Percentiles rank a stretch among this genome's conserved stretches.
These are phyloP conservation scores for Pterostichus niger DNA, from an alignment of 2,888 invertebrate species.

Conservation along the genomic window DNA sequence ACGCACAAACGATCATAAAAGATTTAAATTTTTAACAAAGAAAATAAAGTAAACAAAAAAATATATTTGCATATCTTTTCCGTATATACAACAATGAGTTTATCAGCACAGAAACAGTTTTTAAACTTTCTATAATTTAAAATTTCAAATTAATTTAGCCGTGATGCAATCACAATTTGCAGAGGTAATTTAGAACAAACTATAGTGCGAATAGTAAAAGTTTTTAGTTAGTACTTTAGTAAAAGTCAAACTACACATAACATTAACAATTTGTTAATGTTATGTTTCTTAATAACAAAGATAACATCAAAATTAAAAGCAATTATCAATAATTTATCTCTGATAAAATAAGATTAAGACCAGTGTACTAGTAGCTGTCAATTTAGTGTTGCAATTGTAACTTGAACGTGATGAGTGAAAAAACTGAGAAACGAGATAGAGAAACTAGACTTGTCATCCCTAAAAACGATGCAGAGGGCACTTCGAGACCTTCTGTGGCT, in stretches of 20 bases:
- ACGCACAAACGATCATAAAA: neutral
- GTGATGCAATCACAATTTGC: constrained; percentile 12
- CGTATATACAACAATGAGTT: neutral
- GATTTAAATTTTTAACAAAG: neutral
- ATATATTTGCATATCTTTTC: neutral
- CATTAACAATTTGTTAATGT: neutral
- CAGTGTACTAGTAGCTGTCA: constrained; percentile 6
- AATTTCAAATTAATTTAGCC: constrained; percentile 5
- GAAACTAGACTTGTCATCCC: constrained; percentile 6
- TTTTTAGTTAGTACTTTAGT: constrained; percentile 11
- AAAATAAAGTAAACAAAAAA: neutral
- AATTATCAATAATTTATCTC: constrained; percentile 23
- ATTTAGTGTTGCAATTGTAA: neutral
- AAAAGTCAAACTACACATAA: constrained; percentile 9
- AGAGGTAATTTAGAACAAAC: constrained; percentile 27
- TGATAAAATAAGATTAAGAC: constrained; percentile 2
- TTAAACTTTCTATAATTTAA: constrained; percentile 5
- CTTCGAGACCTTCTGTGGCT: constrained; percentile 55
- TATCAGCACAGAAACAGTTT: constrained; percentile 5
- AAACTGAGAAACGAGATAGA: neutral
- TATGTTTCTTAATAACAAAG: too few relatives aligned
- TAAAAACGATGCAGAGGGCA: constrained; percentile 1
- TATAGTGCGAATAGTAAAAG: constrained; percentile 1
- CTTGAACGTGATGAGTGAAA: constrained; percentile 11
- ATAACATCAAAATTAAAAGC: constrained; percentile 2